Base-by-base conservation (phyloP, 2,797 vertebrate species). In the Pangasius larnaudii region DNA sequence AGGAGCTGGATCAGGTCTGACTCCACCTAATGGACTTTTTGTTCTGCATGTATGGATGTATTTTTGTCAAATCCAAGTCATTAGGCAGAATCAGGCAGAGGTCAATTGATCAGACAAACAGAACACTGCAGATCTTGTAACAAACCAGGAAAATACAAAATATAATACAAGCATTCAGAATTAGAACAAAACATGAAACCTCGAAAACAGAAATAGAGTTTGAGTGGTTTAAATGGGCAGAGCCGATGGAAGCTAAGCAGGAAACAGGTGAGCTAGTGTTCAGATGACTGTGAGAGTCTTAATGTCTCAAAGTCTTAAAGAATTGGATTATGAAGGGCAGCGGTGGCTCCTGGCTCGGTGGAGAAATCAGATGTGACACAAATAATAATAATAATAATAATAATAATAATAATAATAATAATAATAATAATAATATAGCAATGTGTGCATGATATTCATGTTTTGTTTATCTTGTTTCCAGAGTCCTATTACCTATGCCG, bases 401-500 rank as follows among this genome's bases (percentile, higher is more conserved):
- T 42, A 78, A 14, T 14, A n/a, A 77, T 14, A 49, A 51, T 51
- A 14, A 59, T 39, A 82, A 33, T 39, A 58, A 81, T 42, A 61
- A 81, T 42, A 39, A 14, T 65, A 30, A 27, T 33, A 16, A 33
- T 67, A 24, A 16, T 10, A n/a, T 77, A 56, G 27, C 16, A 78
- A n/a, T 80, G 33, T 67, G 58, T 53, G 22, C 33, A 22, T 69
- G 22, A 58, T 71, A 27, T 58, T 53, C 4, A 4, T 84, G 10
- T 71, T 90, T 16, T 59, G n/a, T 30, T 88, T 84, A 86, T 85
- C 84, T 49, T 36, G 86, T 67, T 91, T 94, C 30, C 92, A 99
- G 98, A 98, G 96, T 95, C 96, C 97, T 91, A 96, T 97, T 95
- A 96, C 96, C 93, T 96, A 97, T 87, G 96, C 97, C 74, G 98